Base-by-base conservation (phyloP, 1,140 invertebrate genomes). In the Trachelipus rathkii region DNA sequence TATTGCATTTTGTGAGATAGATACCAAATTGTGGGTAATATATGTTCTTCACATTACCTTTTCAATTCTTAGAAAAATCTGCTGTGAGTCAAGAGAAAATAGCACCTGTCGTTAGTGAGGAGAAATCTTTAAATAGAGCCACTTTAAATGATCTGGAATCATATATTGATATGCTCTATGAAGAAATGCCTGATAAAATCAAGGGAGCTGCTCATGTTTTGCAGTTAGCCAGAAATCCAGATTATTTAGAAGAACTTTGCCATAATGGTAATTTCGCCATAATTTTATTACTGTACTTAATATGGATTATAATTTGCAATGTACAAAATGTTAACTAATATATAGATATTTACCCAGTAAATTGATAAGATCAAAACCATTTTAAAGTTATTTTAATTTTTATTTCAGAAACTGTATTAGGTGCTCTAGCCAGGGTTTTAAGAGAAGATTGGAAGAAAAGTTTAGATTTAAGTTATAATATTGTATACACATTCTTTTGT, bases 391-490 rank as follows among this genome's bases (percentile, higher is more conserved):
- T 6, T 33, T 33, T 33, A 3, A 33, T 74, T 78, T 68, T 72
- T 68, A 53, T 80, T 81, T 80, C 86, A 96, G 96, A 99, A 87
- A 94, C 95, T n/a, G 88, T 98, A 33, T 86, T 99, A 21, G 96
- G 95, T 87, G 97, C 96, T 71, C 86, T 99, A 76, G 93, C 95
- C 7, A 88, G 97, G 84, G 95, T 99, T 43, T 85, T 99, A 53
- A 88, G 96, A 82, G 97, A 99, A 88, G 97, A 99, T 86, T 98
- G 95, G 92, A 94, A 93, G 86, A 91, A 93, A 83, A 98, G 95
- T 84, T 92, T 98, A 82, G 96, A 98, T 85, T 85, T 99, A 44
- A 96, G 95, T 74, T 97, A 94, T 81, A 97, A 98, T 85, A 95
- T 99, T 83, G 92, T 98, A 78, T 96, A 96, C 84, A 94, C 95